Conservation (phyloP, 2,797 vertebrate genomes). For the Merluccius polli region DNA sequence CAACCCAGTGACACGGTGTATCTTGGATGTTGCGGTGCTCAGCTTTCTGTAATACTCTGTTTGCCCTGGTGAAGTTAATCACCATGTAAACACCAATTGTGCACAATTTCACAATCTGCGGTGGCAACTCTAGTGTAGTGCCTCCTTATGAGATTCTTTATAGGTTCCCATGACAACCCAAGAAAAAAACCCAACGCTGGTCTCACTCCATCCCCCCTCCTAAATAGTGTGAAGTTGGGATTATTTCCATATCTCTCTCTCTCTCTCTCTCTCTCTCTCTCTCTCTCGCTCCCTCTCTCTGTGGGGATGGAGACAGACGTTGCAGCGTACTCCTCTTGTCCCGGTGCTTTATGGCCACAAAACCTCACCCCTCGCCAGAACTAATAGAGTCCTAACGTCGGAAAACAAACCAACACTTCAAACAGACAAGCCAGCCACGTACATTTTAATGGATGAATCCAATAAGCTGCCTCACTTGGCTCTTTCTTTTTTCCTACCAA, state of each 20-base stretch:
- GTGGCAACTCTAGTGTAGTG: background rate
- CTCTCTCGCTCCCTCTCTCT: too few species aligned
- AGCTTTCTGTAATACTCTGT: background rate
- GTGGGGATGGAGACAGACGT: background rate
- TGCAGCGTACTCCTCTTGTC: background rate
- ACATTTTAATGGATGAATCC: background rate
- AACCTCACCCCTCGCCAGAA: background rate
- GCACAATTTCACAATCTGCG: background rate
- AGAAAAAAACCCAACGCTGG: background rate
- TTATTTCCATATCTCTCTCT: background rate
- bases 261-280: background rate
- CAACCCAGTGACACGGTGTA: background rate
- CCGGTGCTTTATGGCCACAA: background rate
- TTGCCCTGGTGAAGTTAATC: background rate
- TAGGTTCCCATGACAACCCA: background rate
- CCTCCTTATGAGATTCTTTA: background rate
- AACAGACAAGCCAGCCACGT: background rate
- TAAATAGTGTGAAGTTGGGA: too few species aligned
- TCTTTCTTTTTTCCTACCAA: conserved; percentile 12
- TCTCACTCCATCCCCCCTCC: background rate
- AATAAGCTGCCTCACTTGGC: conserved; percentile 2
- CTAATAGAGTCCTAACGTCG: background rate
- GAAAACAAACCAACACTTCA: background rate
- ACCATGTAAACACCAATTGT: background rate
- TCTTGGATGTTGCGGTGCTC: background rate